phyloP scores from a whole-genome alignment of 2,113 vertebrate species.

The Argyrosomus japonicus region DNA sequence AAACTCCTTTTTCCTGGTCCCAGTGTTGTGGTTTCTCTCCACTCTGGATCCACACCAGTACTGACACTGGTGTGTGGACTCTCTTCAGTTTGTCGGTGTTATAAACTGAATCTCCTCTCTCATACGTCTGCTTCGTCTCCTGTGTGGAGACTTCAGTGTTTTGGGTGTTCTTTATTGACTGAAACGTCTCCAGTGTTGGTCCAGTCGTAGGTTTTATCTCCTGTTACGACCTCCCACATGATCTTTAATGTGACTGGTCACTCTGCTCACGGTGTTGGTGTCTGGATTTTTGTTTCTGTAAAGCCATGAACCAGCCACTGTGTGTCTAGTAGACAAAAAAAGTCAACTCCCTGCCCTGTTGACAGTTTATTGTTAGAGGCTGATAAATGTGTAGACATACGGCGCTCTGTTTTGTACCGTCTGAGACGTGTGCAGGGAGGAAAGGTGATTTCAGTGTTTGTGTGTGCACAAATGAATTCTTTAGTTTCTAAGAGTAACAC shows the following conservation, averaged over 20 bases:
- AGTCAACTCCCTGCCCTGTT: neutral
- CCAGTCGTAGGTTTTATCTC: neutral
- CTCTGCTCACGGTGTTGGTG: neutral
- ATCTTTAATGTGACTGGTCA: neutral
- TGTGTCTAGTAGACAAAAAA: neutral
- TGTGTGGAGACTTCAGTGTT: neutral
- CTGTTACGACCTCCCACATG: neutral
- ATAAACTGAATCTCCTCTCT: neutral
- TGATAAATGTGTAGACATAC: neutral
- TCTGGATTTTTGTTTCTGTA: conserved; percentile 3
- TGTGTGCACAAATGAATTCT: neutral
- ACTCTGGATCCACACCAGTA: too few relatives aligned
- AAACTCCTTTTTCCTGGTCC: neutral
- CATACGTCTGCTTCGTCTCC: neutral
- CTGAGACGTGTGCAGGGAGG: neutral
- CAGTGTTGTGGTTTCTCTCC: neutral
- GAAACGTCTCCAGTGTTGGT: neutral
- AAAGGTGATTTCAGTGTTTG: neutral
- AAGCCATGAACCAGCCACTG: conserved; percentile 23
- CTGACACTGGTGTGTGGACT: neutral
- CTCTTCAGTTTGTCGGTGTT: neutral
- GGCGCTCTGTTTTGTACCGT: too few relatives aligned
- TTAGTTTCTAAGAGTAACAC: neutral
- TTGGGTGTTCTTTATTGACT: neutral
- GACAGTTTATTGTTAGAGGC: neutral